Base-by-base conservation (phyloP, 2,888 invertebrate species). In the Standfussiana lucernea region DNA sequence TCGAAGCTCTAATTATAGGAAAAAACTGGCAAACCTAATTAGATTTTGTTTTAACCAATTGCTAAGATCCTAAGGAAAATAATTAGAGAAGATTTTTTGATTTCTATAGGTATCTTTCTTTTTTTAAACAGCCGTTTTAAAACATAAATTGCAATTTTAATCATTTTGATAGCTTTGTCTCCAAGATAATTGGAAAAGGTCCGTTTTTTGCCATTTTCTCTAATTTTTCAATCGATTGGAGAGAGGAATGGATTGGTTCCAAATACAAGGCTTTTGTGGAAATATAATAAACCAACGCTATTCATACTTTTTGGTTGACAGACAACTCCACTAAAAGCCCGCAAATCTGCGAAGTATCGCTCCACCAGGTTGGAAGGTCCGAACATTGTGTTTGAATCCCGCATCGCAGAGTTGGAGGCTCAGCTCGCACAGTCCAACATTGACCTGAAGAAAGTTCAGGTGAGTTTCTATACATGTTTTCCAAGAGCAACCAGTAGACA, bases 391-490 rank as follows among this genome's bases (percentile, higher is more conserved):
- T 98, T 98, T 90, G 98, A 98, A 93, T 98, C 98, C 0, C 97
- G 98, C 82, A 98, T 98, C 72, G 98, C 98, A 6, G 98, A 99
- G 90, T 92, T 99, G 76, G 98, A 99, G 91, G 98, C 98, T 0
- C 98, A 98, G 89, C 94, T 98, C 65, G 98, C 98, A 13, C 98
- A 98, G 91, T 94, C 98, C 0, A 98, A 97, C 91, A 98, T 98
- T 74, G 98, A 98, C 88, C 93, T 98, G 50, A 97, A 98, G 90
- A 98, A 98, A 91, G 94, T 98, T 1, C 97, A 98, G 89, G 98
- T 96, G 92, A 86, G 81, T 62, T 65, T 11, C 56, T 47, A 24
- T 61, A n/a, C 24, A 59, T 35, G 21, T 61, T 35, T 61, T 53
- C 53, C 6, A 53, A 13, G 53, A 4, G 13, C n/a, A 28, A 28